Evolutionary conservation across 2,113 vertebrate species (phyloP), one percentile per base, ranked within the genome.

Genomic region (Sceloporus undulatus): DNA sequence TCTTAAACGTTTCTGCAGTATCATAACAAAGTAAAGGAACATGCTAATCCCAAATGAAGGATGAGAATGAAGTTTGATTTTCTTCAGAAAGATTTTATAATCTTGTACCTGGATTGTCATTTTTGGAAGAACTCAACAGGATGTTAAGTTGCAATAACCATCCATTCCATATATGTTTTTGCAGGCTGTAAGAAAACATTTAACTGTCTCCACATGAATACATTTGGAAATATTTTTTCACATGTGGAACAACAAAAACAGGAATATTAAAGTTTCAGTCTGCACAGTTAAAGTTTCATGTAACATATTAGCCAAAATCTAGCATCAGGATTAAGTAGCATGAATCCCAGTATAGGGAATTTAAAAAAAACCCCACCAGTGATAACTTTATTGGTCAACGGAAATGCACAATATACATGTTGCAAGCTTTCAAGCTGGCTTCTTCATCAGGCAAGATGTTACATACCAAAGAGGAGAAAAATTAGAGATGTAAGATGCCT

Each of bases 151-250:
- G 25, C 40, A 18, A 4, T 25, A 86, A 25, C 29, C 14, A 6
- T 59, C 56, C 21, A 70, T n/a, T 21, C 18, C 13, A 38, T 68
- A 18, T 38, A 34, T 1, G 79, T 79, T 59, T 48, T 52, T 62
- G 42, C 34, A 74, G 68, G 62, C 40, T 78, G 59, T 40, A 40
- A 74, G 38, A 76, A 76, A 85, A 25, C 54, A 59, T 75, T 74
- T 73, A 85, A 42, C 81, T n/a, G 4, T 11, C 66, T 29, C 23
- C n/a, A 52, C 13, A 40, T 9, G 74, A 48, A 84, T 59, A 59
- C 70, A 85, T 75, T 85, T 62, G 54, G 83, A 34, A 48, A 71
- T 11, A 34, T n/a, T 29, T 71, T 19, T 76, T 85, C 62, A 70
- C 42, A 52, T 9, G 65, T 18, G 13, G 38, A 68, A 38, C 62